Evolutionary conservation across 2,797 vertebrate genomes (phyloP).

Genomic region (Discoglossus pictus): DNA sequence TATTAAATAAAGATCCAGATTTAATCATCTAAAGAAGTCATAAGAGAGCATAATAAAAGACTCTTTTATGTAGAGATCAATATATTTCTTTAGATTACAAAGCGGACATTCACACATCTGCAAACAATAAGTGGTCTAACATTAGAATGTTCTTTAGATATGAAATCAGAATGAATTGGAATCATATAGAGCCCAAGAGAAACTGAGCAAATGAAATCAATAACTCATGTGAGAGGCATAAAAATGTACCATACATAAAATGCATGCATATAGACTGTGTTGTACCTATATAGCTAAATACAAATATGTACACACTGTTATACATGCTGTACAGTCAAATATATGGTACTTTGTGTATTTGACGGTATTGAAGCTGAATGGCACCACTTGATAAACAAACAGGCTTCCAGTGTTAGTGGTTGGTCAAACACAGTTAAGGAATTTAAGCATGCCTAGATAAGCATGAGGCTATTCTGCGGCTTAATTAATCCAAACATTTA

Average conservation of each 20-base stretch:
- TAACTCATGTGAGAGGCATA: slow-evolving; percentile 53
- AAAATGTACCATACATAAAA: no score
- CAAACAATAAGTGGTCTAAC: slow-evolving; percentile 60
- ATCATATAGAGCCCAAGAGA: slow-evolving; percentile 61
- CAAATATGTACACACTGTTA: no score
- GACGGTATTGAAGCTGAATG: no score
- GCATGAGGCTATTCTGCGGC: no score
- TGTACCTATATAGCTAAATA: not conserved
- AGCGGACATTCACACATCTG: slow-evolving; percentile 62
- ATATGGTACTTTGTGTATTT: no score
- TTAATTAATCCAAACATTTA: no score
- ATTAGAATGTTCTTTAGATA: slow-evolving; percentile 59
- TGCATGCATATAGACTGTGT: not conserved
- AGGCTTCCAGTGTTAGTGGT: no score
- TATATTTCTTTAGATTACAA: slow-evolving; percentile 58
- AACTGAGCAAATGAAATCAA: slow-evolving; percentile 57
- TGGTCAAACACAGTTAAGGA: no score
- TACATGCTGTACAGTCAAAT: no score
- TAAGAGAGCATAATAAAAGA: slow-evolving; percentile 56
- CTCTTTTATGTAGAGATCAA: slow-evolving; percentile 57
- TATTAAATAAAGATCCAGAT: slow-evolving; percentile 57
- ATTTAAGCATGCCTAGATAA: no score
- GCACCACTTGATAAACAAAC: no score
- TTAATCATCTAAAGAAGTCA: slow-evolving; percentile 54
- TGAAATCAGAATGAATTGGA: slow-evolving; percentile 66